Base-by-base conservation (phyloP, 2,113 vertebrate species). In the Meriones unguiculatus region DNA sequence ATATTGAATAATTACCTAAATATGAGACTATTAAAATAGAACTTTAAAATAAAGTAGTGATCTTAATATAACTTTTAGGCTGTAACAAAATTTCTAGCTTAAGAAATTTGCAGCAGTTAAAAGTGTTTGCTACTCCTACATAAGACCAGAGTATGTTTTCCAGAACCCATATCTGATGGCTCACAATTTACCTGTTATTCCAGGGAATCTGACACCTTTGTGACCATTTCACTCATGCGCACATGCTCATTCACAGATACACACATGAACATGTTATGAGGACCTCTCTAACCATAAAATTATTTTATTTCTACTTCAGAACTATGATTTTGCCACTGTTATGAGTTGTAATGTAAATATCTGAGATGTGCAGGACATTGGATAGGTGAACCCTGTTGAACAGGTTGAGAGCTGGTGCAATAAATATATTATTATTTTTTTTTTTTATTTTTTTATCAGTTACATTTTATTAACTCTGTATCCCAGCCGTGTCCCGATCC, bases 1-100 rank as follows among this genome's bases (percentile, higher is more conserved):
- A 57, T 70, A 35, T 35, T 95, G 85, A 84, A 20, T 15, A 93
- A 82, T 78, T n/a, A 62, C 75, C 10, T 72, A 96, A 38, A 62
- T 25, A 24, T 59, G 14, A 13, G 54, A 59, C 12, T 24, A 75
- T 75, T 75, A 3, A 14, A 24, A 54, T 1, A 18, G 20, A 46
- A 88, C 81, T 46, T 88, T 41, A 52, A 88, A 70, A 46, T 24
- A 70, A 88, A 90, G 89, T 62, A 84, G n/a, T 10, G 25, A 24
- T 28, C 7, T 59, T 59, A 82, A 92, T 75, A 77, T 89, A 52
- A 80, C 57, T 96, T 84, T 84, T 59, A 70, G 11, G 17, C 7
- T 78, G 1, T 5, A 41, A 41, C 18, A 38, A 59, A 62, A 8
- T 82, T 62, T 77, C 11, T 4, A 62, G 14, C 25, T 41, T n/a